A percentile compares a stretch with the other conserved stretches of the same genome.
Evolutionary conservation across 2,797 vertebrate genomes (phyloP).

Genomic region (Smutsia gigantea): DNA sequence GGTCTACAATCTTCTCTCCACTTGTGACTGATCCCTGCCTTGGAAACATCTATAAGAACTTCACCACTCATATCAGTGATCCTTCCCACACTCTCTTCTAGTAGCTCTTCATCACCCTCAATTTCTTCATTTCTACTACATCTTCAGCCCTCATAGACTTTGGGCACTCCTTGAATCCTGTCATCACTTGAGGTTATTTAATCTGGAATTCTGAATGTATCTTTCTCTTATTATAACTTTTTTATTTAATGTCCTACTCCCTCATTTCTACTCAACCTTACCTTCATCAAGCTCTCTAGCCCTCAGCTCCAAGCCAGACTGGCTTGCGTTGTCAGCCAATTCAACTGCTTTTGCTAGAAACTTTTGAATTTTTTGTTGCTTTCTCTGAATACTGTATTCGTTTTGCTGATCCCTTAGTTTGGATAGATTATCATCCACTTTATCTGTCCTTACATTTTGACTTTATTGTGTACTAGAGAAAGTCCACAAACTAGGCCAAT

Average conservation of each 20-base stretch:
- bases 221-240: neutral
- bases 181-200: constrained; percentile 22
- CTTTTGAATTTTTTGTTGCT: neutral
- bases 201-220: neutral
- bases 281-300: neutral
- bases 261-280: neutral
- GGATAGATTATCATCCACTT: neutral
- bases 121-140: neutral
- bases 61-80: neutral
- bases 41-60: constrained; percentile 9
- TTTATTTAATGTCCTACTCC: neutral
- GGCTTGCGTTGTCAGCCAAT: neutral
- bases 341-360: neutral
- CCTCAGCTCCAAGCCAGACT: neutral
- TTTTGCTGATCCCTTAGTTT: neutral
- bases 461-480: neutral
- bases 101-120: neutral
- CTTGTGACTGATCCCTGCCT: neutral
- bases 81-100: constrained; percentile 18
- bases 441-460: neutral
- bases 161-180: neutral
- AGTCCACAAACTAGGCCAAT: neutral
- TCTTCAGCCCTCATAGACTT: neutral
- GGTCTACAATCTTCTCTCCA: neutral
- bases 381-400: neutral